These are phyloP conservation scores for Megalurothrips usitatus DNA, from an alignment of 2,888 invertebrate genomes.

Conservation along the genomic window DNA sequence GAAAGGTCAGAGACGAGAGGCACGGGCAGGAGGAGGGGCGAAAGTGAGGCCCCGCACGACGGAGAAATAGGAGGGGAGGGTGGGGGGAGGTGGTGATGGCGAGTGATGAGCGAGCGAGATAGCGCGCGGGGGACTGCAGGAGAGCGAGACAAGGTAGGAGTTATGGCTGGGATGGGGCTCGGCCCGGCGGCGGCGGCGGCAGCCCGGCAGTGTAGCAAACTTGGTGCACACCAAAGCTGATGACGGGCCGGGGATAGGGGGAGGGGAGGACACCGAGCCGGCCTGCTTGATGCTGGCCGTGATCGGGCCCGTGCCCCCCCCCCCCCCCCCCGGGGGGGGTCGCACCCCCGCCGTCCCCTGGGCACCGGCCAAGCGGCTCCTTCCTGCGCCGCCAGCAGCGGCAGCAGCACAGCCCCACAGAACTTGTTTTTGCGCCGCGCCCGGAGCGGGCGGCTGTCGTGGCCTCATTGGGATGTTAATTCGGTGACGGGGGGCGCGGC, in stretches of 20 bases:
- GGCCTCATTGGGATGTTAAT: background rate
- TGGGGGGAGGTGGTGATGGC: background rate
- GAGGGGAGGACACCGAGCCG: background rate
- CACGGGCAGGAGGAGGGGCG: background rate
- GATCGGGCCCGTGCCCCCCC: background rate
- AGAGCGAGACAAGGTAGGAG: conserved; percentile 16
- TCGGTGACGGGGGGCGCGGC: background rate
- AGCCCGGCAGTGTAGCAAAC: background rate
- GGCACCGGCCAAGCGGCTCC: background rate
- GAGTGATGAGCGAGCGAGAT: background rate
- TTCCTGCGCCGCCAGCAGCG: background rate
- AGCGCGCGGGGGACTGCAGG: background rate
- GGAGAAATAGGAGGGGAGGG: background rate
- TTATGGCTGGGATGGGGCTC: background rate
- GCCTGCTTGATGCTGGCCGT: background rate
- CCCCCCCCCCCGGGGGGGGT: too few species aligned
- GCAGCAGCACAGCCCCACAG: background rate
- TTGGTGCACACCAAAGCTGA: background rate
- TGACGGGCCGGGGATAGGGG: background rate
- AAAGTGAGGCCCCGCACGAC: background rate
- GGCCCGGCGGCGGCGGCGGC: background rate
- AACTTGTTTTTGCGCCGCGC: conserved; percentile 5
- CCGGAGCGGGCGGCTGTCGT: background rate
- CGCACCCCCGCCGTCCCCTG: too few species aligned
- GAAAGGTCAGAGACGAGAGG: background rate